A percentile compares a stretch with the other conserved stretches of the same genome.
phyloP scores from a whole-genome alignment of 1,140 invertebrate genomes.

The Aphelenchoides avenae region DNA sequence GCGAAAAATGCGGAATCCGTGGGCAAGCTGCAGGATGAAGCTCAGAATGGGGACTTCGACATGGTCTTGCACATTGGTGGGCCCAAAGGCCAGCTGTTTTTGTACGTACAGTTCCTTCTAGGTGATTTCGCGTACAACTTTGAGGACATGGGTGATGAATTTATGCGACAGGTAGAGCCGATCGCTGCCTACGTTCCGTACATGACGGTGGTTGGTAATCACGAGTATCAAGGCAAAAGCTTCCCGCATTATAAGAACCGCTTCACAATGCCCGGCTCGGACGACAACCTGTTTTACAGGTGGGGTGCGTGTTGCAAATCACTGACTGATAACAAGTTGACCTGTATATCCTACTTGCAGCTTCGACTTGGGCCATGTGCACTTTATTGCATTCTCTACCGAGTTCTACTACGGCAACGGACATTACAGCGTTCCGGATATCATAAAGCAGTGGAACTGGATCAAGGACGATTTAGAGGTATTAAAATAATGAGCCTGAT shows the following conservation, averaged over 20 bases:
- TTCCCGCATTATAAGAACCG: conserved; percentile 42
- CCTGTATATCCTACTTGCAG: conserved; percentile 2
- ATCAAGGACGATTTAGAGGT: conserved; percentile 69
- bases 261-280: conserved; percentile 45
- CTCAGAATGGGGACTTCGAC: conserved; percentile 61
- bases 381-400: conserved; percentile 83
- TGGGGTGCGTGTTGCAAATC: too few relatives aligned
- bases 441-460: conserved; percentile 82
- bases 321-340: neutral
- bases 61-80: conserved; percentile 63
- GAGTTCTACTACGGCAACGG: conserved; percentile 82
- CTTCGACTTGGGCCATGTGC: conserved; percentile 77
- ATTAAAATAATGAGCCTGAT: neutral
- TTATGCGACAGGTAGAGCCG: conserved; percentile 80
- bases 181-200: conserved; percentile 81
- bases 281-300: conserved; percentile 53
- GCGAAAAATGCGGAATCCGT: conserved; percentile 63
- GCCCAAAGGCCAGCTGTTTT: neutral
- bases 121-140: conserved; percentile 29
- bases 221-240: conserved; percentile 67
- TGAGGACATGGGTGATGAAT: conserved; percentile 74
- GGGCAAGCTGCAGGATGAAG: conserved; percentile 60
- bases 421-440: conserved; percentile 74
- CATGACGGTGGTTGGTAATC: conserved; percentile 85
- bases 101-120: neutral